These are phyloP conservation scores for Chionomys nivalis DNA, from an alignment of 2,113 vertebrate species.

Conservation along the genomic window DNA sequence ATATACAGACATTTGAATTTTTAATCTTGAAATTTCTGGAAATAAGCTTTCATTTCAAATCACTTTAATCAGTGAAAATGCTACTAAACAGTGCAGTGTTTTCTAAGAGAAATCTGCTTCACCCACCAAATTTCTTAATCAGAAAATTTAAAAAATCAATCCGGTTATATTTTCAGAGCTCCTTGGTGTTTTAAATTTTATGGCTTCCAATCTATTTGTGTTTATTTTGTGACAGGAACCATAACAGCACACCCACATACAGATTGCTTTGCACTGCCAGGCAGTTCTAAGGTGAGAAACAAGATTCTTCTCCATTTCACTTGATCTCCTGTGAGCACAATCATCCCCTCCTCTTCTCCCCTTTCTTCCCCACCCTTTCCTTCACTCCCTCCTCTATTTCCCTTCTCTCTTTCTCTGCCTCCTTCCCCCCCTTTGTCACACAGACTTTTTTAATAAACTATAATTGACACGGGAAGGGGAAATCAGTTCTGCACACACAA, in stretches of 20 bases:
- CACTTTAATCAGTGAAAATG: conserved; percentile 65
- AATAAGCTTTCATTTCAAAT: conserved; percentile 50
- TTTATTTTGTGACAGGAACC: conserved; percentile 55
- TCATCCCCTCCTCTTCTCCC: neutral
- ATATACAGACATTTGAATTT: conserved; percentile 49
- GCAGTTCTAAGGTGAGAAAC: neutral
- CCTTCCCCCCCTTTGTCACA: neutral
- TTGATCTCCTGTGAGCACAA: neutral
- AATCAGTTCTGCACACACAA: neutral
- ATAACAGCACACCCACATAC: neutral
- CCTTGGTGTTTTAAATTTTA: neutral
- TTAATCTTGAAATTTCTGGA: conserved; percentile 64
- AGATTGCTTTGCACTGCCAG: neutral
- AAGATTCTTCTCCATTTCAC: neutral
- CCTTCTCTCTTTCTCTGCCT: neutral
- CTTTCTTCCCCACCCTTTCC: neutral
- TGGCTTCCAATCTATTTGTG: conserved; percentile 20
- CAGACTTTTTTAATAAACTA: neutral
- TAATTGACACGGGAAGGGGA: neutral
- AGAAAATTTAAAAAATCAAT: conserved; percentile 49
- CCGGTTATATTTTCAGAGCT: conserved; percentile 9
- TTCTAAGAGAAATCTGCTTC: conserved; percentile 61
- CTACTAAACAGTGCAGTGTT: conserved; percentile 22
- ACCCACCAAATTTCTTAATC: conserved; percentile 61
- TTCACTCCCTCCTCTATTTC: neutral